Conservation (phyloP, 2,113 vertebrate species). For the Vidua chalybeata region DNA sequence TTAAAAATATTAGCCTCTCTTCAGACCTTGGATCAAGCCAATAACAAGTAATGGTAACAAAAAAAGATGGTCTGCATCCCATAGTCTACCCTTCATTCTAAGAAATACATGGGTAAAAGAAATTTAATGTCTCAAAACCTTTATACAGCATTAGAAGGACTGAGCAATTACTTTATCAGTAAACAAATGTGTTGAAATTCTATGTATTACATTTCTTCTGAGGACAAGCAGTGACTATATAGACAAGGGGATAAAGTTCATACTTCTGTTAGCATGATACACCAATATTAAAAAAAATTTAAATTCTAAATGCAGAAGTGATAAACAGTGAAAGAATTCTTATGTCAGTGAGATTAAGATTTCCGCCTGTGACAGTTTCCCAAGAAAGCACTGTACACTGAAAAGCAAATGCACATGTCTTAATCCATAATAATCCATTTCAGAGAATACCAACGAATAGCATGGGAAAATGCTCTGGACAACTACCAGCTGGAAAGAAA, state of each 20-base stretch:
- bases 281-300: neutral
- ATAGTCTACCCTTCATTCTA: neutral
- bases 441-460: neutral
- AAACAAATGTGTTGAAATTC: neutral
- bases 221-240: neutral
- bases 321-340: conserved; percentile 44
- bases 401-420: conserved; percentile 27
- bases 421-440: conserved; percentile 31
- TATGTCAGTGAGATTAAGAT: neutral
- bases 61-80: neutral
- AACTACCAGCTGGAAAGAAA: conserved; percentile 17
- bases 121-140: neutral
- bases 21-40: neutral
- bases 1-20: neutral
- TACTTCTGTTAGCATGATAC: neutral
- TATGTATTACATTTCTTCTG: neutral
- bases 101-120: neutral
- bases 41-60: neutral
- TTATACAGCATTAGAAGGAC: neutral
- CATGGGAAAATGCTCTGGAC: conserved; percentile 19
- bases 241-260: neutral
- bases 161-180: neutral
- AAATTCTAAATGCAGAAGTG: conserved; percentile 19
- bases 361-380: conserved; percentile 9
- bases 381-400: conserved; percentile 13